Base-by-base conservation (phyloP, 2,888 invertebrate species). In the Andricus curvator region DNA sequence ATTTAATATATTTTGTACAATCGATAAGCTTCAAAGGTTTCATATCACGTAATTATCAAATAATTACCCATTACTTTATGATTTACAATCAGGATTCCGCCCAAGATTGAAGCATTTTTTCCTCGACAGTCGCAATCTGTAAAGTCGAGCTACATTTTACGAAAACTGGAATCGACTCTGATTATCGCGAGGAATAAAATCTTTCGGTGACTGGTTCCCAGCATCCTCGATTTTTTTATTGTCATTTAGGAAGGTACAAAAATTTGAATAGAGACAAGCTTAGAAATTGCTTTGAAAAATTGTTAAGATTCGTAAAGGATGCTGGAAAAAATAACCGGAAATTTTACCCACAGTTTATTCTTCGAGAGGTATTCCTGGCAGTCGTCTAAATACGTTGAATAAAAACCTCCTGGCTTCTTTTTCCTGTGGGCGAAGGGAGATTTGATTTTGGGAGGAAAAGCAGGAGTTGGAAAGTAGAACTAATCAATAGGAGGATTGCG, bases 1-100 rank as follows among this genome's bases (percentile, higher is more conserved):
- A 89, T 89, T 88, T 89, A 89, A 89, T 85, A 85, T 91, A 89
- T 88, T 91, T 90, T 91, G 90, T 91, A 91, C 91, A 91, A 87
- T 89, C 80, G 85, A 86, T 90, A 91, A 89, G 89, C 88, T 90
- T 90, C 89, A 82, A 87, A 88, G 89, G 48, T 82, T 84, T 79
- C 84, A 88, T 86, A 17, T 44, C 4, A 15, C 5, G 22, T 81
- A 84, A 88, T 82, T 80, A 88, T 85, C 85, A 29, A 51, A 29
- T 51, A 33, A 56, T 29, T 56, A 70, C 51, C 70, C 33, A 17
- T 51, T 79, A 76, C 65, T 68, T 51, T 29, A 66, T 81, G 70
- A 65, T 81, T 77, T 76, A 78, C 65, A 65, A 77, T 80, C 64
- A 56, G 51, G 29, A 48, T 44, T 78, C 51, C n/a, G 15, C n/a